Percentiles rank a stretch among this genome's conserved stretches.
phyloP scores from a whole-genome alignment of 92 coral and sea anemone genomes.

The Phenganax stokvisi region DNA sequence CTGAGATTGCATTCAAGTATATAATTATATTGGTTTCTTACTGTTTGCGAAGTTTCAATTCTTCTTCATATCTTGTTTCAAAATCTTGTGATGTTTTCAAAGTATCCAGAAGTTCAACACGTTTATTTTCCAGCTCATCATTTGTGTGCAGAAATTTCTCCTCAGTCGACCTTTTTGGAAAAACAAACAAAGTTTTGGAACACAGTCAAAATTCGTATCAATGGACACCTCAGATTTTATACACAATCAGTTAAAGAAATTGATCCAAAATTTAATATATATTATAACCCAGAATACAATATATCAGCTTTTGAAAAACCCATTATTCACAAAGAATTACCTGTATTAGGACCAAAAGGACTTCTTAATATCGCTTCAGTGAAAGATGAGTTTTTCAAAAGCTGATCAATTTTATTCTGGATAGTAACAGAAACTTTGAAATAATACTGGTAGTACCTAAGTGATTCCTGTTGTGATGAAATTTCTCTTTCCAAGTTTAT shows the following conservation, averaged over 20 bases:
- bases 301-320: not conserved
- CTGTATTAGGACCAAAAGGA: not conserved
- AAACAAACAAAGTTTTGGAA: not conserved
- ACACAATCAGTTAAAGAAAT: not conserved
- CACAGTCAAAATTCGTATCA: not conserved
- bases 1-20: not conserved
- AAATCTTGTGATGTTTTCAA: constrained; percentile 62
- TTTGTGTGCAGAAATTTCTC: constrained; percentile 56
- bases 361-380: not conserved
- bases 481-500: constrained; percentile 80
- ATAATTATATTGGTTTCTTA: constrained; percentile 1
- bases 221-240: not conserved
- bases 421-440: too few species aligned
- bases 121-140: constrained; percentile 70
- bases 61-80: constrained; percentile 82
- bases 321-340: not conserved
- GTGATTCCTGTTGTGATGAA: constrained; percentile 73
- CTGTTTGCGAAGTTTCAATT: constrained; percentile 78
- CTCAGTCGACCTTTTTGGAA: constrained; percentile 33
- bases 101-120: constrained; percentile 67
- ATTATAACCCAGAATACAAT: not conserved
- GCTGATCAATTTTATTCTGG: not conserved
- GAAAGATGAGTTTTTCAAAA: not conserved
- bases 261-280: not conserved
- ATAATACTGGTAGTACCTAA: constrained; percentile 50